Base-by-base conservation (phyloP, 2,888 invertebrate species). In the Crepidodera aurea region DNA sequence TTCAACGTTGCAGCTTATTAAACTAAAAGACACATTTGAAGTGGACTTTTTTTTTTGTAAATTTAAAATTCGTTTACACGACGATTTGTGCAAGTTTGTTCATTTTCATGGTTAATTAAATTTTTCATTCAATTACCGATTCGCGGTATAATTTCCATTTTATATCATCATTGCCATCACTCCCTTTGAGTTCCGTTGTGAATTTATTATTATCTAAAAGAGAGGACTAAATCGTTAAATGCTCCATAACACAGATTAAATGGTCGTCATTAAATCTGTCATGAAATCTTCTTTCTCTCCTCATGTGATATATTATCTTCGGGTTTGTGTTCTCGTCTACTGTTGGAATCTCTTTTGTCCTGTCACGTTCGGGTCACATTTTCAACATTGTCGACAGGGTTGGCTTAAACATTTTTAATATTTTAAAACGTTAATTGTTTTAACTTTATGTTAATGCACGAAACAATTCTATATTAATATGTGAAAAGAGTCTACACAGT, bases 291-390 rank as follows among this genome's bases (percentile, higher is more conserved):
- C 25, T 13, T 16, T 19, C 22, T 8, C 19, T 15, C 15, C 25
- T 37, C 25, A 10, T 19, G 32, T 56, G 56, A 56, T 48, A 34
- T 56, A 56, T 56, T 56, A 48, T 51, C 57, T 29, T 57, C 53
- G 27, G 53, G 67, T 65, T 67, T 53, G 65, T 65, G 66, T 62
- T 62, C 63, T 66, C 62, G 58, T 67, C 69, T 59, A 57, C 65
- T 59, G 64, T 65, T 61, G 58, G 64, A 65, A 61, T 67, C 64
- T 67, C 70, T 60, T 66, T 66, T 65, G 69, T 69, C 57, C 62
- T 50, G 60, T 61, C 70, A 66, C 68, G 66, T 68, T 55, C 58
- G 44, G 56, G 53, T 57, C 48, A 42, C 42, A 42, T 57, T 62
- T 53, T 46, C 19, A 46, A 46, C 34, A 32, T 55, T 13, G 1